Evolutionary conservation across 2,113 vertebrate genomes (phyloP).

Genomic region (Corydoras maculifer): DNA sequence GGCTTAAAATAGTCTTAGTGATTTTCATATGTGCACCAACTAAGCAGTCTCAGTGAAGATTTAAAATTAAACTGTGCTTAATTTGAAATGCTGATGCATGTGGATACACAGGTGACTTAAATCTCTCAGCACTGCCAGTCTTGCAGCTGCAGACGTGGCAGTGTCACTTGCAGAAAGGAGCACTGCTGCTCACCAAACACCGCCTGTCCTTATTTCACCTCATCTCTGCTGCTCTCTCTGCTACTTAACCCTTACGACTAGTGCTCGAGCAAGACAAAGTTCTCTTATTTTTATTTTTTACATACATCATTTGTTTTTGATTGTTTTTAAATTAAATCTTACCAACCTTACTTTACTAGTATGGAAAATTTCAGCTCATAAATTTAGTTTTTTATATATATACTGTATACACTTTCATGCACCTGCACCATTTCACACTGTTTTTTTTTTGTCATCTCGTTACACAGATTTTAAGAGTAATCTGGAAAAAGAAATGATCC

Average conservation of each 20-base stretch:
- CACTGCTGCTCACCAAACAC: conserved; percentile 25
- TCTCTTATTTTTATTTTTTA: background rate
- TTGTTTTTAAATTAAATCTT: background rate
- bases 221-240: conserved; percentile 6
- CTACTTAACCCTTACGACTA: conserved; percentile 10
- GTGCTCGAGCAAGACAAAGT: background rate
- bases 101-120: conserved; percentile 17
- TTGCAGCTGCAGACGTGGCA: conserved; percentile 44
- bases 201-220: conserved; percentile 41
- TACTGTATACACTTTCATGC: background rate
- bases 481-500: no score
- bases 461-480: background rate
- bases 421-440: background rate
- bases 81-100: background rate
- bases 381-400: background rate
- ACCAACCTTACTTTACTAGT: background rate
- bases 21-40: background rate
- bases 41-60: no score
- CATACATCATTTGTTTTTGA: background rate
- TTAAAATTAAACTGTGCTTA: no score
- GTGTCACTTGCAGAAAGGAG: conserved; percentile 36
- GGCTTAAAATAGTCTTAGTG: background rate
- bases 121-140: conserved; percentile 15
- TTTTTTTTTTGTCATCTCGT: background rate
- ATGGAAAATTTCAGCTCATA: background rate